Evolutionary conservation across 2,113 vertebrate genomes (phyloP).

Genomic region (Stercorarius parasiticus): DNA sequence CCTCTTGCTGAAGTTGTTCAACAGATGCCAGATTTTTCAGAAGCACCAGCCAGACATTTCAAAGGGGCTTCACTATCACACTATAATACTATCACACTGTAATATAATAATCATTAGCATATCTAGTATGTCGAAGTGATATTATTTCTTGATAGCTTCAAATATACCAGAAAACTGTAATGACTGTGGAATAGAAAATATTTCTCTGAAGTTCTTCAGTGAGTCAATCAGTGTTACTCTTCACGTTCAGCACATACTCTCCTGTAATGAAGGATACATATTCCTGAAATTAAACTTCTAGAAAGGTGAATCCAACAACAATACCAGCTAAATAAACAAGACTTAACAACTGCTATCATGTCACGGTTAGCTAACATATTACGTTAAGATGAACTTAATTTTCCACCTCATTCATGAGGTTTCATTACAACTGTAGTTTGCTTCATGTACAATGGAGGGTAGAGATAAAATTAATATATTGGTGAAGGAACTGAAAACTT

Average conservation of each 20-base stretch:
- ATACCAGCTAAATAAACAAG: not conserved
- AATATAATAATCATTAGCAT: not conserved
- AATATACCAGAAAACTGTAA: not conserved
- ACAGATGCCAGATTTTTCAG: not conserved
- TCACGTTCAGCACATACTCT: not conserved
- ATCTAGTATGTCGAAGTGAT: not conserved
- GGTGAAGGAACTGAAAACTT: not conserved
- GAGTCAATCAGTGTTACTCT: not conserved
- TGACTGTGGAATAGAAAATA: not conserved
- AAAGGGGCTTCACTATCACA: not conserved
- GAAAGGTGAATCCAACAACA: not conserved
- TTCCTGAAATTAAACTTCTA: not conserved
- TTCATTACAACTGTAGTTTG: not conserved
- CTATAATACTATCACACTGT: not conserved
- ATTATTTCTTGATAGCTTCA: not conserved
- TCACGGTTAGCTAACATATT: not conserved
- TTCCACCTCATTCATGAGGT: not conserved
- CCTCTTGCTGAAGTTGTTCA: not conserved
- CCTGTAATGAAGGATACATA: not conserved
- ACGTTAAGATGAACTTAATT: not conserved
- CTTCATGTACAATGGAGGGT: not conserved
- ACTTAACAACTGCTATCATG: not conserved
- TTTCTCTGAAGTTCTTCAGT: not conserved
- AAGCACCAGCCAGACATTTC: not conserved
- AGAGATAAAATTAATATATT: not conserved